Evolutionary conservation across 2,797 vertebrate genomes (phyloP), one percentile per base, ranked within the genome.

Genomic region (Enteromius treurensis): DNA sequence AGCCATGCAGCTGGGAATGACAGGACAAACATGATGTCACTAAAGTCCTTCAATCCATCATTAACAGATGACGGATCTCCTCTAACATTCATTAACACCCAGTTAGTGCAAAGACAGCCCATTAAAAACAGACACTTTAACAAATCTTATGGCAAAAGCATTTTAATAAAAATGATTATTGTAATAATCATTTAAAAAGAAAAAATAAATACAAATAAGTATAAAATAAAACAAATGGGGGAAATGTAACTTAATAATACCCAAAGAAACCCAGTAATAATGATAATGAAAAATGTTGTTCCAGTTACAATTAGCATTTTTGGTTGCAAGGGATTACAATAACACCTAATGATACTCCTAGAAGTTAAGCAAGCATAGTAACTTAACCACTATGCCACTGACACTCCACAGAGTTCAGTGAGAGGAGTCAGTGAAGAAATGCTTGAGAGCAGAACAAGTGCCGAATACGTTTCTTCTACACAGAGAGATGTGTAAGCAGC

Each of bases 1-100:
- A 85, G 69, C 70, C 64, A 90, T 89, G 45, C 89, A 95, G 92
- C 92, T 94, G 93, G 88, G 86, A 80, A 68, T 94, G 93, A 95
- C 94, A 95, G 91, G 88, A 83, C 67, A 79, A 80, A 83, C 86
- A 79, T 87, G 88, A 86, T 88, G 81, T 77, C 69, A 77, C 85
- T 85, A 86, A 92, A 92, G 85, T 90, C 87, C 83, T 88, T 84
- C 85, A 87, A 88, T 88, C 92, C 91, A 91, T 94, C 94, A 94
- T 83, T 83, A 93, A 88, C 94, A 95, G 92, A 94, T 94, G 94
- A 90, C 82, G 74, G 81, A 74, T 40, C 34, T 73, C 55, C 40
- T 19, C 29, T 74, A 84, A 77, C 15, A 80, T 77, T 45, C 79
- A 82, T 65, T 29, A 85, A 45, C 68, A 73, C n/a, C 47, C 49